Conservation (phyloP, 2,113 vertebrate species). For the Chrysemys picta region DNA sequence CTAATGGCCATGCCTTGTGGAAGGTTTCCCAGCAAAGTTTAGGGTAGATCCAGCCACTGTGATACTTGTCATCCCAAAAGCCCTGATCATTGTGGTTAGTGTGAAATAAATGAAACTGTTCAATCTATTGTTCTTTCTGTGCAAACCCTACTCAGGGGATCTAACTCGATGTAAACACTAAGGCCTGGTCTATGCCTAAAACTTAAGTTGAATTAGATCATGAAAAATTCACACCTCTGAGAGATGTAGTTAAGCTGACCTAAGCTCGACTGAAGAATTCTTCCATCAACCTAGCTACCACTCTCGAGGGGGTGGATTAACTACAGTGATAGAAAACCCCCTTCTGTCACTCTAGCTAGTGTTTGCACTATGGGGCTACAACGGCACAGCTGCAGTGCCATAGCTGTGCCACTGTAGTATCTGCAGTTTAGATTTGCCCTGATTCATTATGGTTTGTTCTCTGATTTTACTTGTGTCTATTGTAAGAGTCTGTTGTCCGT, state of each 20-base stretch:
- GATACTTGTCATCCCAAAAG: neutral
- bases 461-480: neutral
- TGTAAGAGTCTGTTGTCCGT: neutral
- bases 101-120: neutral
- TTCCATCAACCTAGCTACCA: neutral
- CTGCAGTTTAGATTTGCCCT: neutral
- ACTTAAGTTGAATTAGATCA: neutral
- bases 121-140: neutral
- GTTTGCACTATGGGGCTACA: neutral
- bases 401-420: neutral
- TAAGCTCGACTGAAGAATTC: neutral
- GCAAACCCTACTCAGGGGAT: neutral
- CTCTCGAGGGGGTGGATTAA: neutral
- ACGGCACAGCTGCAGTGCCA: neutral
- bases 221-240: neutral
- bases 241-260: neutral
- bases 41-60: neutral
- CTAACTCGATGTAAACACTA: neutral
- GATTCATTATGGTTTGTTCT: neutral
- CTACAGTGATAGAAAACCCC: neutral
- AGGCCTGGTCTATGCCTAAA: neutral
- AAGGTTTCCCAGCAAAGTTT: neutral
- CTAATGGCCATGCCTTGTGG: neutral
- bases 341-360: neutral
- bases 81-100: slow-evolving; percentile 24